phyloP scores from a whole-genome alignment of 2,888 invertebrate genomes.

The Holacanthella duospinosa region DNA sequence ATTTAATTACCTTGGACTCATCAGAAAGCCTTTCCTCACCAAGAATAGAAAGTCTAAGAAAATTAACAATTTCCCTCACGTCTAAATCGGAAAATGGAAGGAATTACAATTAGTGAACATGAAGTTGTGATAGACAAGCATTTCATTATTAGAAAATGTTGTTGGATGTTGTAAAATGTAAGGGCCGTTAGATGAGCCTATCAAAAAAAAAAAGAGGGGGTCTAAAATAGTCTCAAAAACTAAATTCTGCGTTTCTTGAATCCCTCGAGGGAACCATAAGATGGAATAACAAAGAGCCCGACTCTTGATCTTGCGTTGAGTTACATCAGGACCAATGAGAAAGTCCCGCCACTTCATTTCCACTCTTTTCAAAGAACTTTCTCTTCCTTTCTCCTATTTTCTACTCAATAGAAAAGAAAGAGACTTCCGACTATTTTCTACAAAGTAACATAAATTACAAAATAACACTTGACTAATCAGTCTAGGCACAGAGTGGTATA shows the following conservation, averaged over 20 bases:
- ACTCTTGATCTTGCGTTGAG: background rate
- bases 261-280: background rate
- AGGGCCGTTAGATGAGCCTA: background rate
- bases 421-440: background rate
- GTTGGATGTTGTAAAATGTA: background rate
- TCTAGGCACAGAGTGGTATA: background rate
- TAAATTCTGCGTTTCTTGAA: background rate
- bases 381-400: too few relatives aligned
- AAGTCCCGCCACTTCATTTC: background rate
- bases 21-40: background rate
- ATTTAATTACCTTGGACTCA: background rate
- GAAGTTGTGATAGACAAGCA: background rate
- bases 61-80: background rate
- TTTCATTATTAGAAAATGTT: background rate
- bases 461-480: background rate
- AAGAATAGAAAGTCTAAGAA: background rate
- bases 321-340: background rate
- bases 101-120: background rate
- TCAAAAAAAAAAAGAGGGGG: background rate
- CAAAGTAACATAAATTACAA: background rate
- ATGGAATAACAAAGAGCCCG: background rate
- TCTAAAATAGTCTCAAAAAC: background rate
- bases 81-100: background rate
- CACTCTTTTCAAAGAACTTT: too few relatives aligned
- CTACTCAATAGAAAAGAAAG: background rate